Evolutionary conservation across 1,140 invertebrate species (phyloP).

Genomic region (Steinernema khuongi): DNA sequence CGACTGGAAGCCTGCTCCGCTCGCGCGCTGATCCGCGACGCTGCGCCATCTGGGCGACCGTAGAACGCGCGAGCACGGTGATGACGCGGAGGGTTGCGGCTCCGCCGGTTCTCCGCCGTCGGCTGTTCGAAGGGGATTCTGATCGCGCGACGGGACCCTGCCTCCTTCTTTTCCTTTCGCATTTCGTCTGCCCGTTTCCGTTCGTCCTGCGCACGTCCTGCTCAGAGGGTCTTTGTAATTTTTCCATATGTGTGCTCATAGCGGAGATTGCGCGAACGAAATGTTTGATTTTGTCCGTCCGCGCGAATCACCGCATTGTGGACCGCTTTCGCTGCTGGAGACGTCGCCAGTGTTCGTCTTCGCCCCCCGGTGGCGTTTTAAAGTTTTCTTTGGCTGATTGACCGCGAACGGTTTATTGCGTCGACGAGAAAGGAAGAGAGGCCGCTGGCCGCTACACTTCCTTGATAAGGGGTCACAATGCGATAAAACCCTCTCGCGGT

Average conservation of each 20-base stretch:
- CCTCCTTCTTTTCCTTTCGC: background rate
- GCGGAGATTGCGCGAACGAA: too few species aligned
- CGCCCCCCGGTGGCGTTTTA: too few species aligned
- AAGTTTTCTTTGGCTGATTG: constrained; percentile 10
- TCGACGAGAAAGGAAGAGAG: background rate
- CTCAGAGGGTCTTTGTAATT: background rate
- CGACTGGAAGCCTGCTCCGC: too few species aligned
- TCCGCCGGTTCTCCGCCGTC: background rate
- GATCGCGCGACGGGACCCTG: background rate
- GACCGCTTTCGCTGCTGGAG: background rate
- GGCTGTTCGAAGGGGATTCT: background rate
- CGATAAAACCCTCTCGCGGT: background rate
- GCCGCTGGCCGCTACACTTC: background rate
- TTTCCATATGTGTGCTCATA: background rate
- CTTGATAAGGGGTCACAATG: background rate
- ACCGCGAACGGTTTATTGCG: background rate
- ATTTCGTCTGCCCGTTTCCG: background rate
- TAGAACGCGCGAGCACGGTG: background rate
- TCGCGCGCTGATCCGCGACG: too few species aligned
- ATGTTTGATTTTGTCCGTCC: background rate
- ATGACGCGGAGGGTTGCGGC: background rate
- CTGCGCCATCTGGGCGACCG: too few species aligned
- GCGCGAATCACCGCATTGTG: background rate
- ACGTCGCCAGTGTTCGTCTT: too few species aligned
- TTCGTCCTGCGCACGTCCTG: constrained; percentile 2